A percentile compares a stretch with the other conserved stretches of the same genome.
These are phyloP conservation scores for Euspilapteryx auroguttella DNA, from an alignment of 2,888 invertebrate species.

Conservation along the genomic window DNA sequence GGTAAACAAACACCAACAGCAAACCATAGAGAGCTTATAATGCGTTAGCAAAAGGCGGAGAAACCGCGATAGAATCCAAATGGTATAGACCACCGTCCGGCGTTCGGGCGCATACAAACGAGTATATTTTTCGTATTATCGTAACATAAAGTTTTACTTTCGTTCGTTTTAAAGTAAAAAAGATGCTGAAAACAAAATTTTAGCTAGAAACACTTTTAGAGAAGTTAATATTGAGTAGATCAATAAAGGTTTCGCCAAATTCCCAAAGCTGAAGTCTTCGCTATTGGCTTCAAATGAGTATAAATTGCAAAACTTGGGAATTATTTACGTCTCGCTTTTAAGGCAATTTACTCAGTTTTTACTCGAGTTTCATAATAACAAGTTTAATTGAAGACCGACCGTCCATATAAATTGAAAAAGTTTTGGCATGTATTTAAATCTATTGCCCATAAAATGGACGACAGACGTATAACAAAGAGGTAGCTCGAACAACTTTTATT, in stretches of 20 bases:
- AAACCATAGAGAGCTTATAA: conserved; percentile 36
- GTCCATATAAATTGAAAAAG: conserved; percentile 53
- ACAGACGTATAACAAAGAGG: too few species aligned
- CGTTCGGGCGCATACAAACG: conserved; percentile 49
- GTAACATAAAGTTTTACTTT: too few species aligned
- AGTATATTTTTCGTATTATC: too few species aligned
- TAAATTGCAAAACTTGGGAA: conserved; percentile 49
- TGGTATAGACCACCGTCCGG: conserved; percentile 37
- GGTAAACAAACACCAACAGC: conserved; percentile 25
- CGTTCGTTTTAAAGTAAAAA: conserved; percentile 46
- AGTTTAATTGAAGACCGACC: conserved; percentile 55
- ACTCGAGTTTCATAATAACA: conserved; percentile 45
- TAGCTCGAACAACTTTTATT: too few species aligned
- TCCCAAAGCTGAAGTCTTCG: conserved; percentile 19
- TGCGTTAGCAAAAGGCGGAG: conserved; percentile 27
- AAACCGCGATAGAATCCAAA: conserved; percentile 50
- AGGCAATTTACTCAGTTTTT: conserved; percentile 44
- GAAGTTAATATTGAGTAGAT: too few species aligned
- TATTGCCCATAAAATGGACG: too few species aligned
- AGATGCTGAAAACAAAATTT: too few species aligned
- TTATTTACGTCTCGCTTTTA: conserved; percentile 38
- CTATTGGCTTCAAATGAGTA: conserved; percentile 39
- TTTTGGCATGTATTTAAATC: conserved; percentile 53
- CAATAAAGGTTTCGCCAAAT: not conserved
- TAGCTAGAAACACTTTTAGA: too few species aligned